Conservation (phyloP, 2,113 vertebrate species). For the Chrysemys picta region DNA sequence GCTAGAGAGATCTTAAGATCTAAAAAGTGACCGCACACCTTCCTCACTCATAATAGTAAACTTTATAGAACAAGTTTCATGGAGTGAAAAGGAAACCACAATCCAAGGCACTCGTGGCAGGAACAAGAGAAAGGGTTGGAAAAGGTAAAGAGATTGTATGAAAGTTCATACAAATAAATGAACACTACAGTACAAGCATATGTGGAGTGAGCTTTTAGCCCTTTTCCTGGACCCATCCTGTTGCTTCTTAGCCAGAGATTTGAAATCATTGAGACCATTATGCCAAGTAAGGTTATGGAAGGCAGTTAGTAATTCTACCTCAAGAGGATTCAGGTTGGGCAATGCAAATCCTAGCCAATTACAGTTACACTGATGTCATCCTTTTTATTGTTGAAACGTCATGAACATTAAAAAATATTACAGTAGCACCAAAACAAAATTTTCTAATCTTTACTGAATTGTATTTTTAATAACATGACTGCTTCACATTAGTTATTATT, state of each 20-base stretch:
- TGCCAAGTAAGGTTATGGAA: neutral
- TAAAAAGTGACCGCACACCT: neutral
- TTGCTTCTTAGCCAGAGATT: fast-evolving
- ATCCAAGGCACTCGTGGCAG: neutral
- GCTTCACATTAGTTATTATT: neutral
- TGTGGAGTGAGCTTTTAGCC: neutral
- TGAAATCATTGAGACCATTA: fast-evolving
- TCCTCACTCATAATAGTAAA: neutral
- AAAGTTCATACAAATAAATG: neutral
- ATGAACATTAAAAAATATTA: neutral
- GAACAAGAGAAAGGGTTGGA: neutral
- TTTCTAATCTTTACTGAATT: neutral
- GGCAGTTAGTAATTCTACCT: neutral
- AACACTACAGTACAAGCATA: neutral
- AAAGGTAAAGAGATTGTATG: neutral
- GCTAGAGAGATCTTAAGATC: neutral
- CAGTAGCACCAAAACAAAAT: neutral
- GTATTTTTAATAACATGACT: neutral
- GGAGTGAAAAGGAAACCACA: neutral
- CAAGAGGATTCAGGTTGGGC: neutral
- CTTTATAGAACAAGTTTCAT: neutral
- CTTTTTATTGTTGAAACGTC: neutral
- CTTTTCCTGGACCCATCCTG: neutral
- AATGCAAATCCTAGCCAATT: neutral
- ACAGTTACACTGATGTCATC: neutral